Base-by-base conservation (phyloP, 2,888 invertebrate species). In the Xanthia icteritia region DNA sequence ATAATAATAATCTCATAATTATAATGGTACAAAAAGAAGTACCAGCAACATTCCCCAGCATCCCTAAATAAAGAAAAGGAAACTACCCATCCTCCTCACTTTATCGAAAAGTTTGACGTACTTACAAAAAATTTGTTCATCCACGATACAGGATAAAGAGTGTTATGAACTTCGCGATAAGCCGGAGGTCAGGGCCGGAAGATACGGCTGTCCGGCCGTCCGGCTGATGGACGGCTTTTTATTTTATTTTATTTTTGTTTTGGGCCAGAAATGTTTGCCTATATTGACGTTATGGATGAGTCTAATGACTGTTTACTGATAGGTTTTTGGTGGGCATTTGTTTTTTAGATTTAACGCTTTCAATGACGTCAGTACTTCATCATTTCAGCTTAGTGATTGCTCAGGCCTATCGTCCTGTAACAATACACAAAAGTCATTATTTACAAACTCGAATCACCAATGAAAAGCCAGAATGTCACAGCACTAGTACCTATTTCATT, bases 111-210 rank as follows among this genome's bases (percentile, higher is more conserved):
- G 64, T 87, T 79, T 51, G 71, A 45, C 48, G 65, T 39, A 60
- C 36, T 68, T 68, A 81, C 84, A 85, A 87, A 84, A 79, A 88
- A 88, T 84, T 77, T 83, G 73, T 85, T 88, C 87, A 83, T 85
- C 87, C 74, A 42, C 58, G 63, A 63, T 65, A 82, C 87, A 87
- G 86, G 84, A 88, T 81, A 83, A 80, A 85, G 68, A 65, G 72
- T 77, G 73, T 82, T 82, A 73, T 85, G 89, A 89, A 87, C 88
- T 87, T 82, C 72, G 56, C 42, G 74, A 88, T 83, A 79, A 77
- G 75, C 61, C 56, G n/a, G 65, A 77, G 86, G 87, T 91, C 89
- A 89, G 66, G 87, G 87, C 73, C 85, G 81, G 68, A 73, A 70
- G 81, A 85, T 78, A 84, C 31, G 63, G 39, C 66, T 67, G 48